Evolutionary conservation across 2,888 invertebrate species (phyloP).

Genomic region (Tenthredo amoena): DNA sequence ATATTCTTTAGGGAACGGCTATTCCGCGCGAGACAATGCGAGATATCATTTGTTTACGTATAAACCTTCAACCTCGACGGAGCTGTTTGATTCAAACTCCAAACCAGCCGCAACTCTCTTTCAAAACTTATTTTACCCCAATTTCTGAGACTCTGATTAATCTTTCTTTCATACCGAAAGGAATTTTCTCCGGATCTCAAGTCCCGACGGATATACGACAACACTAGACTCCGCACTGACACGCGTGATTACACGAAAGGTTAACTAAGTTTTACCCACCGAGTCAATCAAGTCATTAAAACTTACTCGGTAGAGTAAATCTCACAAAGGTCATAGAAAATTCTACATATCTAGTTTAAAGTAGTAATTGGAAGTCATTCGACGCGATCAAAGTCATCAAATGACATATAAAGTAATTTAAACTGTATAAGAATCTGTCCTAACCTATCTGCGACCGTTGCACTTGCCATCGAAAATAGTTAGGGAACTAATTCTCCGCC

Average conservation of each 20-base stretch:
- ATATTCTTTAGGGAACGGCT: constrained; percentile 16
- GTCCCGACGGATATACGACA: background rate
- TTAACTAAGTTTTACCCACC: too few relatives aligned
- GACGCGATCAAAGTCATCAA: background rate
- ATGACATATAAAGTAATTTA: background rate
- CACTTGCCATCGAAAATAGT: background rate
- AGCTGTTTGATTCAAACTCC: constrained; percentile 20
- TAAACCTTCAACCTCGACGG: constrained; percentile 25
- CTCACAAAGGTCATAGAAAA: background rate
- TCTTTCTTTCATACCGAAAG: background rate
- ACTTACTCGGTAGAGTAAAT: too few relatives aligned
- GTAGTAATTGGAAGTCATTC: too few relatives aligned
- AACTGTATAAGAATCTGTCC: background rate
- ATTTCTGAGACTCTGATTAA: constrained; percentile 24
- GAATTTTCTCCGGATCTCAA: background rate
- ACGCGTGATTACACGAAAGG: background rate
- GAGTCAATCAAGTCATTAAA: too few relatives aligned
- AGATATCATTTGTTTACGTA: constrained; percentile 30
- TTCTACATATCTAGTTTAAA: too few relatives aligned
- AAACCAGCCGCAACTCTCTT: constrained; percentile 14
- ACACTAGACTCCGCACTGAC: background rate
- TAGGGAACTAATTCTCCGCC: background rate
- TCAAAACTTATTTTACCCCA: background rate
- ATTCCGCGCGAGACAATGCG: constrained; percentile 20
- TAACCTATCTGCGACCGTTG: background rate